Conservation (phyloP, 1,140 invertebrate species). For the Diorhabda elongata region DNA sequence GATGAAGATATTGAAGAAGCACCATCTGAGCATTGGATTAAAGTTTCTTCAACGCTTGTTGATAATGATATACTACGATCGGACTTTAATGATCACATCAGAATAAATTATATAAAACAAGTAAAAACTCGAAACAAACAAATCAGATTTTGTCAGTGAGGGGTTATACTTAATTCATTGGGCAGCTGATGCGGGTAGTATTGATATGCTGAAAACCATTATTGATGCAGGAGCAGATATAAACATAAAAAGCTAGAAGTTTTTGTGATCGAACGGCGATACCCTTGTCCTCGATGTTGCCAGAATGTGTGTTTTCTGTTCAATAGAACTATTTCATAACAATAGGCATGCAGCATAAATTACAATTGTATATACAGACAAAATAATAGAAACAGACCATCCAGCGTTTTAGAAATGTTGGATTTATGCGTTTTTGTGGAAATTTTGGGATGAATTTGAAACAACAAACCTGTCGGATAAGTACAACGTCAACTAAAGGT, state of each 20-base stretch:
- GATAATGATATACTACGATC: slow-evolving; percentile 54
- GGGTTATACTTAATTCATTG: slow-evolving; percentile 83
- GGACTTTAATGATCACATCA: slow-evolving; percentile 67
- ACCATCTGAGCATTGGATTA: slow-evolving; percentile 56
- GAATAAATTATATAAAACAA: slow-evolving; percentile 65
- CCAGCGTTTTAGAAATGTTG: too few species aligned
- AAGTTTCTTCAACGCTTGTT: slow-evolving; percentile 63
- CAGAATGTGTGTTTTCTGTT: too few species aligned
- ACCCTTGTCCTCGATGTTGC: too few species aligned
- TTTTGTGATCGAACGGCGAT: too few species aligned
- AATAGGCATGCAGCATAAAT: too few species aligned
- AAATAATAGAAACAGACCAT: too few species aligned
- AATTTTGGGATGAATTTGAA: too few species aligned
- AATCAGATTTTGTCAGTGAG: slow-evolving; percentile 31
- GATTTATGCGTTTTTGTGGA: too few species aligned
- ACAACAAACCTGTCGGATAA: too few species aligned
- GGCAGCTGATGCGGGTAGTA: slow-evolving; percentile 77
- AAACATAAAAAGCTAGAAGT: slow-evolving; percentile 51
- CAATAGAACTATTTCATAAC: too few species aligned
- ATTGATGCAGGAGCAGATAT: slow-evolving; percentile 59
- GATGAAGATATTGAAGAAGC: slow-evolving; percentile 6
- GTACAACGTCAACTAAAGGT: too few species aligned
- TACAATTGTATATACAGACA: too few species aligned
- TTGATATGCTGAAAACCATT: slow-evolving; percentile 58
- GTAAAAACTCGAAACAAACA: slow-evolving; percentile 48